These are phyloP conservation scores for Nephila pilipes DNA, from an alignment of 1,140 invertebrate species.

Conservation along the genomic window DNA sequence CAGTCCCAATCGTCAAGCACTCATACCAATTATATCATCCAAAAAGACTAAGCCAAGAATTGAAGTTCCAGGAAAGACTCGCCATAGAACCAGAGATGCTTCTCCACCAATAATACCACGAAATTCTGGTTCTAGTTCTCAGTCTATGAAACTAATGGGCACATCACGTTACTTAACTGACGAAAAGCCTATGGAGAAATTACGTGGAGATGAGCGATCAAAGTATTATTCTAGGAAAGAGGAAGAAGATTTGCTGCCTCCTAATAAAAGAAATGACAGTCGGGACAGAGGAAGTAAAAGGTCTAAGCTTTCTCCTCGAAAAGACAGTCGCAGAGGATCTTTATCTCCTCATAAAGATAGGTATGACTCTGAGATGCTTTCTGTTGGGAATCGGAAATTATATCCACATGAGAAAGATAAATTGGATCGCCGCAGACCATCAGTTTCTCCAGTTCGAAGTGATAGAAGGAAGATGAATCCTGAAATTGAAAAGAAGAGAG, in stretches of 20 bases:
- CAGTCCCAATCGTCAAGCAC: slow-evolving; percentile 67
- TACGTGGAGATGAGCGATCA: slow-evolving; percentile 14
- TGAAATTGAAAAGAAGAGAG: slow-evolving; percentile 62
- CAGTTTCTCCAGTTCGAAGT: slow-evolving; percentile 48
- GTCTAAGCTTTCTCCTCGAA: slow-evolving; percentile 37
- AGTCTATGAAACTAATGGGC: slow-evolving; percentile 31
- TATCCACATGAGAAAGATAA: slow-evolving; percentile 65
- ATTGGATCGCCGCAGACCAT: neutral
- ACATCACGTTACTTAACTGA: slow-evolving; percentile 56
- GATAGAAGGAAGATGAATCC: slow-evolving; percentile 31
- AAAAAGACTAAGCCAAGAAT: slow-evolving; percentile 62
- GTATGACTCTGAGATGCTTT: slow-evolving; percentile 31
- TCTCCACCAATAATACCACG: slow-evolving; percentile 25
- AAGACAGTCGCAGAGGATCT: slow-evolving; percentile 34
- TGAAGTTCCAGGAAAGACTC: slow-evolving; percentile 17
- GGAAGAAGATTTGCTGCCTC: slow-evolving; percentile 15
- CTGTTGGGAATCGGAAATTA: neutral
- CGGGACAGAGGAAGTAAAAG: slow-evolving; percentile 41
- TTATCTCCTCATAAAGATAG: slow-evolving; percentile 60
- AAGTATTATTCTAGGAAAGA: slow-evolving; percentile 37
- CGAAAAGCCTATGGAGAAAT: slow-evolving; percentile 1
- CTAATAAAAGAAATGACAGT: slow-evolving; percentile 45
- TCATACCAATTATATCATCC: slow-evolving; percentile 4
- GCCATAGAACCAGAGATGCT: slow-evolving; percentile 29
- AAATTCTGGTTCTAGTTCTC: neutral